Conservation (phyloP, 1,140 invertebrate genomes). For the Stegodyphus mimosarum region DNA sequence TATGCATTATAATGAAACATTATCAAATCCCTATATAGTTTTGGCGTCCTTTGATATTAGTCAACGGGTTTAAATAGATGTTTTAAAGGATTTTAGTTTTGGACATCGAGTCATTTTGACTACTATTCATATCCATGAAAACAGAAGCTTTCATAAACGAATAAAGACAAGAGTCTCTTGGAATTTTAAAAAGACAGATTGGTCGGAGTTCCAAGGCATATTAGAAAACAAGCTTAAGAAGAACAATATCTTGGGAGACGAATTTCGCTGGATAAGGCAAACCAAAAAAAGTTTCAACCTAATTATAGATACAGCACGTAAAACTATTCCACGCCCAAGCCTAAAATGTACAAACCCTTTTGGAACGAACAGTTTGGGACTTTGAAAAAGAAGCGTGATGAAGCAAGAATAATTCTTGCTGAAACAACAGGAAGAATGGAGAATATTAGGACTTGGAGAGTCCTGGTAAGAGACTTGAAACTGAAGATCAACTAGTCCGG, state of each 20-base stretch:
- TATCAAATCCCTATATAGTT: slow-evolving; percentile 1
- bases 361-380: neutral
- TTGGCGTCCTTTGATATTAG: neutral
- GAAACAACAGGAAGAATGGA: neutral
- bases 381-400: neutral
- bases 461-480: neutral
- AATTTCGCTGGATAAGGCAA: slow-evolving; percentile 18
- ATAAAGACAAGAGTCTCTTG: neutral
- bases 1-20: neutral
- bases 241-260: slow-evolving; percentile 12
- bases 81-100: neutral
- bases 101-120: neutral
- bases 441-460: neutral
- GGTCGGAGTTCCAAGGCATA: neutral
- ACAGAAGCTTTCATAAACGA: neutral
- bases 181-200: slow-evolving; percentile 20
- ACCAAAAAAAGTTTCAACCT: slow-evolving; percentile 16
- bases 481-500: neutral
- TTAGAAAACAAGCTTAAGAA: slow-evolving; percentile 18
- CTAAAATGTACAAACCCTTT: neutral
- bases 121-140: neutral
- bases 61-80: neutral
- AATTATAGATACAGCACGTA: slow-evolving; percentile 11
- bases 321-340: slow-evolving; percentile 14
- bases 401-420: neutral